Percentiles rank a stretch among this genome's conserved stretches.
These are phyloP conservation scores for Lepisosteus oculatus DNA, from an alignment of 2,113 vertebrate species.

Conservation along the genomic window DNA sequence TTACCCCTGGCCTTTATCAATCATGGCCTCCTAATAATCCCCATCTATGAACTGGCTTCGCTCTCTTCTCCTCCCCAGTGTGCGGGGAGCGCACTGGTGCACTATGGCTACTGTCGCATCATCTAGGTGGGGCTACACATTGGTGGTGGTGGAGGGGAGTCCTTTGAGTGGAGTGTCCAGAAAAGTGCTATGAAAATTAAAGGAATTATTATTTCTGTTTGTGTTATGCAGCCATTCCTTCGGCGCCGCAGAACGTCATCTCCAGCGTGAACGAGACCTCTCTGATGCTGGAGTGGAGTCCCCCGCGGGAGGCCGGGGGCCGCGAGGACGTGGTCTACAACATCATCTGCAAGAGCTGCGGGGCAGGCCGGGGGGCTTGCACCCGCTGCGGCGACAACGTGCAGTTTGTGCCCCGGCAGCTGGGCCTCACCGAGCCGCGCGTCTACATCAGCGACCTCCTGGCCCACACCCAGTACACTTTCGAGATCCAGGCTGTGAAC, in stretches of 20 bases:
- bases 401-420: constrained; percentile 85
- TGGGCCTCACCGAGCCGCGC: constrained; percentile 76
- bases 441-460: constrained; percentile 88
- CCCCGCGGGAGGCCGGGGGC: constrained; percentile 76
- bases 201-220: not conserved
- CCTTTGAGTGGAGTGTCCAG: too few species aligned
- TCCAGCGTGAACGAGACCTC: constrained; percentile 95
- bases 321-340: constrained; percentile 91
- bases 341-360: constrained; percentile 94
- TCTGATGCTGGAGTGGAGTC: constrained; percentile 83
- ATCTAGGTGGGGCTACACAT: too few species aligned
- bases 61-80: too few species aligned
- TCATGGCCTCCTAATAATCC: too few species aligned
- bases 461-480: constrained; percentile 94
- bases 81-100: too few species aligned
- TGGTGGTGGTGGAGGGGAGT: too few species aligned
- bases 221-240: constrained; percentile 75
- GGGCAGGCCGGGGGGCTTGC: constrained; percentile 75
- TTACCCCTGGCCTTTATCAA: too few species aligned
- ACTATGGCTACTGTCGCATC: too few species aligned
- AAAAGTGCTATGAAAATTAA: too few species aligned
- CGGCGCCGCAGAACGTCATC: constrained; percentile 80
- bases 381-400: constrained; percentile 93
- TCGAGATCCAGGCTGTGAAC: constrained; percentile 91
- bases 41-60: too few species aligned